Percentiles rank a stretch among this genome's conserved stretches.
These are phyloP conservation scores for Cirrhinus molitorella DNA, from an alignment of 2,797 vertebrate species.

Conservation along the genomic window DNA sequence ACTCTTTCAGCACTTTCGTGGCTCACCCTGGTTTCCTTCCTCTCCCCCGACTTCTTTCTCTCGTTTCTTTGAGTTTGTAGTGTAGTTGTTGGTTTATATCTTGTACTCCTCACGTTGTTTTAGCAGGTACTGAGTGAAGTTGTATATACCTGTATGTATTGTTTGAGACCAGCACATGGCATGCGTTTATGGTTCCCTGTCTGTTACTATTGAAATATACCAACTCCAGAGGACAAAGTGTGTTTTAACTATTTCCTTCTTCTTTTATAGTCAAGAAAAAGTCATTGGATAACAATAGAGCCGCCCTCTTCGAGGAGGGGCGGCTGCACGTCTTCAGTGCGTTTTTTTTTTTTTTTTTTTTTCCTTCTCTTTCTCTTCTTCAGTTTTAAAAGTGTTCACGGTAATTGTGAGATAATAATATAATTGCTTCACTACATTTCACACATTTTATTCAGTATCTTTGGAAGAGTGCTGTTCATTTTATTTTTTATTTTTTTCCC, in stretches of 20 bases:
- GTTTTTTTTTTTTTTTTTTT: conserved; percentile 82
- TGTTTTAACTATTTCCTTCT: conserved; percentile 86
- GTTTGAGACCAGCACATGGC: conserved; percentile 95
- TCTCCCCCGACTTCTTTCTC: conserved; percentile 56
- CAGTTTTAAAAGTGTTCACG: conserved; percentile 82
- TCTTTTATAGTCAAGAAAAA: conserved; percentile 81
- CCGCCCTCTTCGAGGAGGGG: conserved; percentile 69
- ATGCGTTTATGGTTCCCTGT: conserved; percentile 91
- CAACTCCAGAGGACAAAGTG: conserved; percentile 89
- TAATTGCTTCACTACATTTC: conserved; percentile 95
- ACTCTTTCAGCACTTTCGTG: conserved; percentile 82
- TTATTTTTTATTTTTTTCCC: conserved; percentile 61
- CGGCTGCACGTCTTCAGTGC: conserved; percentile 62
- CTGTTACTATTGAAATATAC: conserved; percentile 94
- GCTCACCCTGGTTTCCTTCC: conserved; percentile 69
- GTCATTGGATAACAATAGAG: conserved; percentile 74
- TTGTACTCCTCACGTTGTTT: conserved; percentile 94
- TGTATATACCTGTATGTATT: conserved; percentile 92
- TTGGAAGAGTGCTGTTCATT: conserved; percentile 91
- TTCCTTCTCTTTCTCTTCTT: conserved; percentile 75
- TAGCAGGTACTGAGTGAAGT: conserved; percentile 99
- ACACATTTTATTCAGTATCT: conserved; percentile 85
- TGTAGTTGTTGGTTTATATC: conserved; percentile 85
- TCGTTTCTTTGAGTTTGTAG: conserved; percentile 85
- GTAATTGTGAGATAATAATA: conserved; percentile 84